Conservation (phyloP, 2,888 invertebrate genomes). For the Leucophenga maculata region DNA sequence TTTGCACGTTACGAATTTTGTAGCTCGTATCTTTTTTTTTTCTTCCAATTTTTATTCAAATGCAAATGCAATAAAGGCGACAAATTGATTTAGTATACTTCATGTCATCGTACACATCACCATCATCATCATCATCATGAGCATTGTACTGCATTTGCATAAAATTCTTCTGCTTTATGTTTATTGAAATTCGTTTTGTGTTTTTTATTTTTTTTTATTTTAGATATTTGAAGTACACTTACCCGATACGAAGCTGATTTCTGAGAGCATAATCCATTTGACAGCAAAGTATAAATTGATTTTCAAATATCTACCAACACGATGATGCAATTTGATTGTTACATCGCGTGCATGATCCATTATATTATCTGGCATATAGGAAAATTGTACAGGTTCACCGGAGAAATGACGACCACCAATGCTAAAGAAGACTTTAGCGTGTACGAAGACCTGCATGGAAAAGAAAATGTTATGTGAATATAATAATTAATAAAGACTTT, state of each 20-base stretch:
- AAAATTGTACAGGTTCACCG: constrained; percentile 81
- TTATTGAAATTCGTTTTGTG: not conserved
- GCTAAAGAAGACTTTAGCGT: constrained; percentile 84
- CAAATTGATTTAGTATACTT: constrained; percentile 19
- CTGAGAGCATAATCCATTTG: constrained; percentile 89
- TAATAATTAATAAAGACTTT: not conserved
- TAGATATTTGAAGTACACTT: constrained; percentile 57
- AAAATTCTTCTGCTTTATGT: constrained; percentile 31
- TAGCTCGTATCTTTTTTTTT: constrained; percentile 6
- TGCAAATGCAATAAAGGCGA: constrained; percentile 24
- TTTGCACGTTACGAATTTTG: constrained; percentile 2
- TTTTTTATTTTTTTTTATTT: no score
- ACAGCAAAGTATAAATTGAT: constrained; percentile 85
- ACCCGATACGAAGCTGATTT: constrained; percentile 88
- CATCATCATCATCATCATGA: no score
- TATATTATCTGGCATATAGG: constrained; percentile 82
- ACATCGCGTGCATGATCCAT: constrained; percentile 86
- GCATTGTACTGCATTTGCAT: constrained; percentile 27
- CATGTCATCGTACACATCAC: not conserved
- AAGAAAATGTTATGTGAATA: constrained; percentile 5
- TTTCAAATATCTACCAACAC: constrained; percentile 83
- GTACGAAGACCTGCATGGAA: constrained; percentile 79
- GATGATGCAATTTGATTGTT: constrained; percentile 83
- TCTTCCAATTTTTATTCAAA: constrained; percentile 11
- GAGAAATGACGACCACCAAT: constrained; percentile 81